These are phyloP conservation scores for Brienomyrus brachyistius DNA, from an alignment of 2,113 vertebrate genomes.

Conservation along the genomic window DNA sequence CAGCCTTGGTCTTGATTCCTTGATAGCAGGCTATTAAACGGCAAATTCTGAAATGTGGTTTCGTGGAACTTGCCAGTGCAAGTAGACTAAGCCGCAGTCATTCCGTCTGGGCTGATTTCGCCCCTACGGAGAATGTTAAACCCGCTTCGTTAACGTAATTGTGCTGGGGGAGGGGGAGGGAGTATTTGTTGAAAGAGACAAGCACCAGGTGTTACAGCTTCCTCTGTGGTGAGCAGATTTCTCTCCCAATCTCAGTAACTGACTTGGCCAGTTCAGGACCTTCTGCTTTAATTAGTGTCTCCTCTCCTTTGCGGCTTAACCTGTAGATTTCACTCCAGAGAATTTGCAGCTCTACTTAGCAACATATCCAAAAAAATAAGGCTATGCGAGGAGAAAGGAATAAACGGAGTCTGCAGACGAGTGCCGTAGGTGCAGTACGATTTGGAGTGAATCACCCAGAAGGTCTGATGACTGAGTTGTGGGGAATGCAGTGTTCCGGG, in stretches of 20 bases:
- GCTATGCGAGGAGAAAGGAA: background rate
- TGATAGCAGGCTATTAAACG: background rate
- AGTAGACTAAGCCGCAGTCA: background rate
- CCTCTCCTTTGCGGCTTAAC: background rate
- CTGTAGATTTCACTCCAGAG: background rate
- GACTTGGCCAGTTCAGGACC: background rate
- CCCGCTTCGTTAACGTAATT: slow-evolving; percentile 2
- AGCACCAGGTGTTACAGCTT: slow-evolving; percentile 14
- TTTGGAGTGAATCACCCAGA: background rate
- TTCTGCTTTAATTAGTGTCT: background rate
- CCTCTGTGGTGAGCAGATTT: background rate
- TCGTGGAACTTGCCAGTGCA: slow-evolving; percentile 20
- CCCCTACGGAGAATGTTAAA: background rate
- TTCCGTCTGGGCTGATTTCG: slow-evolving; percentile 2
- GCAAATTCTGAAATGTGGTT: slow-evolving; percentile 6
- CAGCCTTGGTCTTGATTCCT: background rate
- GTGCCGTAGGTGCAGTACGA: background rate
- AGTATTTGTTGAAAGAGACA: slow-evolving; percentile 15
- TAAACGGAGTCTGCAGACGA: background rate
- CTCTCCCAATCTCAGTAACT: slow-evolving; percentile 7
- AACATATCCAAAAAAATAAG: background rate
- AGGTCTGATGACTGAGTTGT: background rate
- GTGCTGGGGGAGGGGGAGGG: background rate
- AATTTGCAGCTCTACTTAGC: background rate
- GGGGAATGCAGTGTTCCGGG: background rate